phyloP scores from a whole-genome alignment of 2,888 invertebrate genomes.

The Stenoptilia bipunctidactyla region DNA sequence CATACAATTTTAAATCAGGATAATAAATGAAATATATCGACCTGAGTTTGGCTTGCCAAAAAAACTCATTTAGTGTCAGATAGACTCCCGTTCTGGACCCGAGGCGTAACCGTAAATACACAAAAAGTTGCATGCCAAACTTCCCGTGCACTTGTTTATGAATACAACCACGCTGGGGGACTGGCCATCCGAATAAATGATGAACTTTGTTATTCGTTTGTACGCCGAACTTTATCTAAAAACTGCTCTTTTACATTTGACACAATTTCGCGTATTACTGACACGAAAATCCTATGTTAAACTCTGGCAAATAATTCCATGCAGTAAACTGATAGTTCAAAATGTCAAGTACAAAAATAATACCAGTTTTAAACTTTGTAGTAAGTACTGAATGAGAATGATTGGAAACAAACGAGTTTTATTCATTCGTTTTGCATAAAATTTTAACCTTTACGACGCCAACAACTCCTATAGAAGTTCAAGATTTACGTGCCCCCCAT shows the following conservation, averaged over 20 bases:
- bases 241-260: background rate
- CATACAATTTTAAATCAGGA: constrained; percentile 3
- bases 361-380: too few species aligned
- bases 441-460: too few species aligned
- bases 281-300: too few species aligned
- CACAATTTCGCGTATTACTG: background rate
- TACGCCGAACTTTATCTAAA: background rate
- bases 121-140: constrained; percentile 58
- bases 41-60: constrained; percentile 37
- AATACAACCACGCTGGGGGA: constrained; percentile 38
- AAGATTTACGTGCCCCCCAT: too few species aligned
- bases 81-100: constrained; percentile 24
- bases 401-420: too few species aligned
- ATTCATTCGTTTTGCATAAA: too few species aligned
- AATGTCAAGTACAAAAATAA: too few species aligned
- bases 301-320: too few species aligned
- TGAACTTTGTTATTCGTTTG: constrained; percentile 16
- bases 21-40: constrained; percentile 22
- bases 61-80: constrained; percentile 24
- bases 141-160: constrained; percentile 57
- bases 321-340: too few species aligned
- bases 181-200: constrained; percentile 32
- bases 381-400: too few species aligned
- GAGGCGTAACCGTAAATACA: constrained; percentile 43
- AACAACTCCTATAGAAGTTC: too few species aligned